phyloP scores from a whole-genome alignment of 37 sponge, comb jelly and placozoan species.

The Cliona cf. orientalis region DNA sequence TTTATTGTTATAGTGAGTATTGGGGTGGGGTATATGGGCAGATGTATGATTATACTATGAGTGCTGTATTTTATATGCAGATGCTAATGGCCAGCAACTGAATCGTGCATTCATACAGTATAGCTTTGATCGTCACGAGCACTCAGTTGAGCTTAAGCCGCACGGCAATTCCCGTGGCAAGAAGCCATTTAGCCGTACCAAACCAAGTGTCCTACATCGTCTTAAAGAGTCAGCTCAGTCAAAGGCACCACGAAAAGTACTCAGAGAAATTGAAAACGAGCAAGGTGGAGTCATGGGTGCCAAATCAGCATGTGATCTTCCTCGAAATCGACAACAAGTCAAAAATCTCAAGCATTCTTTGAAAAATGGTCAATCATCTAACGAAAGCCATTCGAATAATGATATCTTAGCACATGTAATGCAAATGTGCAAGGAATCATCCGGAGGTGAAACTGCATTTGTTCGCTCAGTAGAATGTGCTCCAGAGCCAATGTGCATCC shows the following conservation, averaged over 20 bases:
- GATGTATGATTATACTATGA: no score
- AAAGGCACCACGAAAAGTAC: constrained; percentile 5
- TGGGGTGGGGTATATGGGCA: no score
- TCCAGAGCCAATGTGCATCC: constrained; percentile 45
- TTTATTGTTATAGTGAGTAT: no score
- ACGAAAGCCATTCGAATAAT: no score
- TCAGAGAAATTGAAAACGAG: constrained; percentile 29
- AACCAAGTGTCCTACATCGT: constrained; percentile 19
- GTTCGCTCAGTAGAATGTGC: constrained; percentile 31
- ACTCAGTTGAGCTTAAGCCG: constrained; percentile 28
- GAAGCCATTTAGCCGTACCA: constrained; percentile 12
- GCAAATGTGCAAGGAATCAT: constrained; percentile 29
- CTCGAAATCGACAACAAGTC: constrained; percentile 32
- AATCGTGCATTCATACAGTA: constrained; percentile 27
- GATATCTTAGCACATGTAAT: constrained; percentile 24
- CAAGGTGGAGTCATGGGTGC: constrained; percentile 38
- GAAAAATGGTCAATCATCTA: no score
- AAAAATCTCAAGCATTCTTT: neutral
- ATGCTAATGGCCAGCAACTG: neutral
- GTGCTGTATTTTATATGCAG: no score
- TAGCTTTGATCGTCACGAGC: constrained; percentile 27
- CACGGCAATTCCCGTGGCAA: constrained; percentile 29
- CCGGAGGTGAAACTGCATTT: neutral
- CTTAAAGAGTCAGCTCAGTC: neutral
- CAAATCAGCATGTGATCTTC: constrained; percentile 19